Percentiles rank a stretch among this genome's conserved stretches.
Evolutionary conservation across 2,113 vertebrate genomes (phyloP).

Genomic region (Leuciscus idus): DNA sequence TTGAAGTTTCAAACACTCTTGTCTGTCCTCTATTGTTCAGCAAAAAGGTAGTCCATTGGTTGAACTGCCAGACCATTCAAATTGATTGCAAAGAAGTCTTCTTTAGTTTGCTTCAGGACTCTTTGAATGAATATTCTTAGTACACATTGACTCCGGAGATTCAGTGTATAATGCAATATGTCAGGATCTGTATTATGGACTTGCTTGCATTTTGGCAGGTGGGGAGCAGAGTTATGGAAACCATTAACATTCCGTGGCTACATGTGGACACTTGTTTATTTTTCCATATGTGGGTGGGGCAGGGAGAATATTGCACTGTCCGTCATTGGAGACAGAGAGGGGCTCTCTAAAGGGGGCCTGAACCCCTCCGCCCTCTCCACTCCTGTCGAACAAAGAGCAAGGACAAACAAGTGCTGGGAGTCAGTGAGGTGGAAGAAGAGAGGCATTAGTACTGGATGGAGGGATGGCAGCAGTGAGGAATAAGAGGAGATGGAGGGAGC

Average conservation of each 20-base stretch:
- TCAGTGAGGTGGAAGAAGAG: slow-evolving; percentile 27
- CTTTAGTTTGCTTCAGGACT: not conserved
- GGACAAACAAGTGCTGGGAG: slow-evolving; percentile 23
- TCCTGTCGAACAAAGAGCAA: slow-evolving; percentile 21
- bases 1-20: too few relatives aligned
- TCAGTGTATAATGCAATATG: not conserved
- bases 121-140: slow-evolving; percentile 12
- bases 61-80: not conserved
- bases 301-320: slow-evolving; percentile 64
- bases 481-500: not conserved
- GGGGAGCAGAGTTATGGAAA: slow-evolving; percentile 76
- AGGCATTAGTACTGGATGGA: slow-evolving; percentile 37
- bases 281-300: slow-evolving; percentile 70
- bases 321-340: slow-evolving; percentile 52
- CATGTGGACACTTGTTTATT: slow-evolving; percentile 77
- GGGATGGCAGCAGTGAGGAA: slow-evolving; percentile 32
- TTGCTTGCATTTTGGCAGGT: slow-evolving; percentile 73
- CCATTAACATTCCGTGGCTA: slow-evolving; percentile 83
- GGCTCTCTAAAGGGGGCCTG: slow-evolving; percentile 37
- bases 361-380: slow-evolving; percentile 22
- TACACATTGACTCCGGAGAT: not conserved
- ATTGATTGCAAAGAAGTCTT: not conserved
- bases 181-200: slow-evolving; percentile 26
- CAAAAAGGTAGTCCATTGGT: not conserved
- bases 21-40: too few relatives aligned